phyloP scores from a whole-genome alignment of 2,888 invertebrate genomes.

The Brachyopa scutellaris region DNA sequence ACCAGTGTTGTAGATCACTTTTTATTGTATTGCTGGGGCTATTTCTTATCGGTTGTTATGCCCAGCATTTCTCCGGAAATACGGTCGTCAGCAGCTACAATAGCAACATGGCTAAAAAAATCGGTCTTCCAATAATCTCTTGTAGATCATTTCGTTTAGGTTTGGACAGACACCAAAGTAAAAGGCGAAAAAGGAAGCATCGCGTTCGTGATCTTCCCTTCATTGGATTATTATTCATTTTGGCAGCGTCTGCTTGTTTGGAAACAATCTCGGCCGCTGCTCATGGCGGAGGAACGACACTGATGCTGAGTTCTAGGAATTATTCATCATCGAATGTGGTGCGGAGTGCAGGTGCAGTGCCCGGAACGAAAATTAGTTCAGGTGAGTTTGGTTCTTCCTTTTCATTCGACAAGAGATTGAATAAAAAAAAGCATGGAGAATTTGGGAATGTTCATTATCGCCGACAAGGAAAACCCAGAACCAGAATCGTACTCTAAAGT shows the following conservation, averaged over 20 bases:
- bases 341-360: slow-evolving; percentile 62
- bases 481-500: slow-evolving; percentile 23
- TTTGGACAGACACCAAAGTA: slow-evolving; percentile 19
- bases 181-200: slow-evolving; percentile 39
- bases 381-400: slow-evolving; percentile 44
- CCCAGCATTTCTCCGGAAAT: slow-evolving; percentile 10
- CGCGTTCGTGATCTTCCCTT: slow-evolving; percentile 16
- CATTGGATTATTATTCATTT: slow-evolving; percentile 64
- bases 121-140: slow-evolving; percentile 40
- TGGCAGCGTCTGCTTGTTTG: slow-evolving; percentile 42
- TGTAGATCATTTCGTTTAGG: slow-evolving; percentile 35
- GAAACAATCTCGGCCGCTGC: slow-evolving; percentile 61
- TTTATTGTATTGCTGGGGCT: slow-evolving; percentile 5
- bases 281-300: slow-evolving; percentile 46
- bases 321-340: slow-evolving; percentile 51
- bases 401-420: not conserved
- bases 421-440: slow-evolving; percentile 23
- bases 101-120: slow-evolving; percentile 52
- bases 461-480: not conserved
- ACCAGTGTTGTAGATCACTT: slow-evolving; percentile 48
- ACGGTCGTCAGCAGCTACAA: slow-evolving; percentile 33
- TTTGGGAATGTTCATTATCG: slow-evolving; percentile 14
- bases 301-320: slow-evolving; percentile 70
- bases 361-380: slow-evolving; percentile 69
- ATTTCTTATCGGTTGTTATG: slow-evolving; percentile 39